phyloP scores from a whole-genome alignment of 2,113 vertebrate species.

The Lycaon pictus region DNA sequence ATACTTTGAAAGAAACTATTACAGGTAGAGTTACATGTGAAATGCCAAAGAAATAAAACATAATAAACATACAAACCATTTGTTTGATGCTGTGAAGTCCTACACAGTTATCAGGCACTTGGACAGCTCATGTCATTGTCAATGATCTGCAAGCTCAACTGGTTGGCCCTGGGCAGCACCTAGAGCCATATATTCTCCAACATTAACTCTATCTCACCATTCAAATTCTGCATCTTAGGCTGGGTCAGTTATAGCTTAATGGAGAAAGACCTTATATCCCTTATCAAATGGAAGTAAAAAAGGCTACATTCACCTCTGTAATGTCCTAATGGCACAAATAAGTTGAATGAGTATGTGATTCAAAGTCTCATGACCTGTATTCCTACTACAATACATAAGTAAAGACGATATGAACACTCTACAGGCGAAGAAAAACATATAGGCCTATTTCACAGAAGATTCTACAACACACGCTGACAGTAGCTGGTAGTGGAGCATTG shows the following conservation, averaged over 20 bases:
- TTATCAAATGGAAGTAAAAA: not conserved
- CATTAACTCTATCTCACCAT: not conserved
- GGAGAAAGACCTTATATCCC: not conserved
- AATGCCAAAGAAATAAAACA: not conserved
- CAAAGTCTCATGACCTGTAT: not conserved
- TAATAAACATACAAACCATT: not conserved
- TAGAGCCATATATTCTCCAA: fast-evolving
- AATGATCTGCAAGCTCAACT: not conserved
- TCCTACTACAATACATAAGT: not conserved
- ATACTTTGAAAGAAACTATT: not conserved
- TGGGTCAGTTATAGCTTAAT: not conserved
- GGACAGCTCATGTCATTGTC: not conserved
- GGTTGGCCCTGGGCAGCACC: fast-evolving
- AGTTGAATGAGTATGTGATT: not conserved
- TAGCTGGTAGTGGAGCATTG: not conserved
- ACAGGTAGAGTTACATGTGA: not conserved
- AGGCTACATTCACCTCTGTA: fast-evolving
- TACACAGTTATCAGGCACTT: fast-evolving
- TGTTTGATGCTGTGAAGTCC: not conserved
- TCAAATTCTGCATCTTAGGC: not conserved
- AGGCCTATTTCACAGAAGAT: not conserved
- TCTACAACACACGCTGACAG: fast-evolving
- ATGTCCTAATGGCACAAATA: not conserved
- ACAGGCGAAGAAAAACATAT: not conserved
- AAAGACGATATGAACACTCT: not conserved